Evolutionary conservation across 2,113 vertebrate genomes (phyloP), one percentile per base, ranked within the genome.

Genomic region (Sceloporus tristichus): DNA sequence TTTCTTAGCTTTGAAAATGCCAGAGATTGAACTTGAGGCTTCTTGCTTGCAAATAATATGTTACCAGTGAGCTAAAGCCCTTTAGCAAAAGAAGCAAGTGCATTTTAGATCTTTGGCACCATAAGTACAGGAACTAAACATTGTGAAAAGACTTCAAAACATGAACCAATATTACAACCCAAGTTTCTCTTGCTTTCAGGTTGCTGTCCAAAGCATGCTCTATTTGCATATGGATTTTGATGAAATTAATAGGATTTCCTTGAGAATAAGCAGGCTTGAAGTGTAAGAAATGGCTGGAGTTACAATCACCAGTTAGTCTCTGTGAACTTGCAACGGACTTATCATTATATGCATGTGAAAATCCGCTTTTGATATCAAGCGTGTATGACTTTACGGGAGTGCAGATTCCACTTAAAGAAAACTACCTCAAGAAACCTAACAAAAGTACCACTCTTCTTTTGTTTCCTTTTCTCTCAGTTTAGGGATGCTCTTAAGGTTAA

Each of bases 401-500:
- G 11, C 16, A 56, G 19, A 79, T 18, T 71, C 65, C 53, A 53
- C 29, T 4, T n/a, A 62, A 74, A 27, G 2, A 40, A 74, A 71
- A 48, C 27, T 56, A 79, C 68, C 81, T 74, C 40, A 80, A 38
- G 27, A 79, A n/a, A 79, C 56, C n/a, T 56, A 79, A 79, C 4
- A 68, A 80, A 82, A 84, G 38, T 34, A 62, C 0, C 65, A 23
- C 86, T 74, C 1, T 8, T 19, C 65, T 88, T 29, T 74, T 80
- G 13, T 85, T 89, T 74, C 10, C 19, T 84, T 94, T 88, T 42
- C 10, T 4, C 16, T 38, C 62, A 48, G 10, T 2, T 86, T 84
- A 29, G 0, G 38, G 70, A 5, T 91, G 7, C 34, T 82, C 85
- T 79, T 65, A 79, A 92, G 76, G n/a, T 86, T 92, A 89, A 86